Conservation (phyloP, 2,797 vertebrate species). For the Huso huso region DNA sequence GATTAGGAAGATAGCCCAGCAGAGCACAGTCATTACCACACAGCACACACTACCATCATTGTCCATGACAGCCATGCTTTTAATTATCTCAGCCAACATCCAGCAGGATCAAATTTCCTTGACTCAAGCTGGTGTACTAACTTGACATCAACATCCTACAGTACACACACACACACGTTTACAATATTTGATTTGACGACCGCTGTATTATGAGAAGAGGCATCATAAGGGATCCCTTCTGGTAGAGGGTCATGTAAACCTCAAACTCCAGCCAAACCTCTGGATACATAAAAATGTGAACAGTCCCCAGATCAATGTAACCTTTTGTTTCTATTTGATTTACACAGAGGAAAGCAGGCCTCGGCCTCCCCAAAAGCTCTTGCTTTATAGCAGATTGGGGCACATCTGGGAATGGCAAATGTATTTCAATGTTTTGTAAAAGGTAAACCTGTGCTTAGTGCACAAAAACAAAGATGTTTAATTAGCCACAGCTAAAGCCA, state of each 20-base stretch:
- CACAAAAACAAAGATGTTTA: too few species aligned
- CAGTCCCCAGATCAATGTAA: background rate
- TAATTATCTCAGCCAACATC: too few species aligned
- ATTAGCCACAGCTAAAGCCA: too few species aligned
- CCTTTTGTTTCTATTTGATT: background rate
- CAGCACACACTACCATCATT: too few species aligned
- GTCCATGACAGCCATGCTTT: too few species aligned
- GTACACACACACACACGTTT: too few species aligned
- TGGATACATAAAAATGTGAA: background rate
- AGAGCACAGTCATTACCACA: too few species aligned
- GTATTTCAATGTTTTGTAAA: background rate
- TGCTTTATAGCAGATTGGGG: background rate
- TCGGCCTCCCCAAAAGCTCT: background rate
- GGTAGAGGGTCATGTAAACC: background rate
- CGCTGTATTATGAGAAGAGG: background rate
- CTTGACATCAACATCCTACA: too few species aligned
- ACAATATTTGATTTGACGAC: background rate
- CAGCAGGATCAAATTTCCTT: too few species aligned
- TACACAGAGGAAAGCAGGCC: background rate
- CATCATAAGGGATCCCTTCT: background rate
- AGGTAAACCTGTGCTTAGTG: too few species aligned
- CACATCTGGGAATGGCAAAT: background rate
- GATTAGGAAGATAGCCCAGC: too few species aligned
- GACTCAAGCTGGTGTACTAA: too few species aligned
- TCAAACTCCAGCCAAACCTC: background rate